Conservation (phyloP, 2,888 invertebrate genomes). For the Catonia carolina region DNA sequence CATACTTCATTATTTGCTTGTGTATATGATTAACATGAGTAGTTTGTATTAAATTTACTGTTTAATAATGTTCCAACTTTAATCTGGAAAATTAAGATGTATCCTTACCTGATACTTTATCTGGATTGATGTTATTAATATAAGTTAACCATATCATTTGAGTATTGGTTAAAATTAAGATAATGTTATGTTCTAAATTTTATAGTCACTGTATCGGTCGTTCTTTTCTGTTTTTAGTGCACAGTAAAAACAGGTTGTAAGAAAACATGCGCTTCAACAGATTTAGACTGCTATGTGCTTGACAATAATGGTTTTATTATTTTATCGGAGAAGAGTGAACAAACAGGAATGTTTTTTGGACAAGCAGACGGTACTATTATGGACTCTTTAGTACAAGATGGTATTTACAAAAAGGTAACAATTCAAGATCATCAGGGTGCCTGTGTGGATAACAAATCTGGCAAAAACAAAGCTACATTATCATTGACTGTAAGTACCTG, state of each 20-base stretch:
- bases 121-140: too few relatives aligned
- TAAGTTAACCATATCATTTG: too few relatives aligned
- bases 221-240: constrained; percentile 59
- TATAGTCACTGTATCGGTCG: too few relatives aligned
- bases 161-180: too few relatives aligned
- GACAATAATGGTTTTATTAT: constrained; percentile 94
- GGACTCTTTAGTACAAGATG: constrained; percentile 85
- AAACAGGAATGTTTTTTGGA: constrained; percentile 89
- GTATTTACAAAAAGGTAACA: constrained; percentile 80
- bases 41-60: too few relatives aligned
- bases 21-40: too few relatives aligned
- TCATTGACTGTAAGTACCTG: constrained; percentile 43
- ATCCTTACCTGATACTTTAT: too few relatives aligned
- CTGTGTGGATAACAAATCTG: constrained; percentile 49
- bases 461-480: constrained; percentile 50
- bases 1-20: too few relatives aligned
- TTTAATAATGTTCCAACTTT: too few relatives aligned
- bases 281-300: constrained; percentile 84
- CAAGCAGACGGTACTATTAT: constrained; percentile 91
- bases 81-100: too few relatives aligned
- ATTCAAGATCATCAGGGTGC: constrained; percentile 86
- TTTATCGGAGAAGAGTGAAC: constrained; percentile 75
- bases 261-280: constrained; percentile 79
- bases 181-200: too few relatives aligned
- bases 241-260: constrained; percentile 63